A percentile compares a stretch with the other conserved stretches of the same genome.
phyloP scores from a whole-genome alignment of 2,113 vertebrate genomes.

The Polypterus bichir region DNA sequence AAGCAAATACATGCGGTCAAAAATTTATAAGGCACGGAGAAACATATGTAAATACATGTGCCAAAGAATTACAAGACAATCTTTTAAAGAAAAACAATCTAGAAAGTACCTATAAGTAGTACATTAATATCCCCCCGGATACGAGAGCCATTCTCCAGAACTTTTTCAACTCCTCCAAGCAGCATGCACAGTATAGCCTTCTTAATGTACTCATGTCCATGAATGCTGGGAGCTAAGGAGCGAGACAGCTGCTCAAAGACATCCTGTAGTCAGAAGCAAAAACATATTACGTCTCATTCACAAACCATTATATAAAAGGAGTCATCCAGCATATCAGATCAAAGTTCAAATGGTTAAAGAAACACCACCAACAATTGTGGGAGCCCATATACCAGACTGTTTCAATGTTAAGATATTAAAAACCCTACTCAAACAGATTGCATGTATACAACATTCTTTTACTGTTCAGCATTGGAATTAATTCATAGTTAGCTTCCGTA shows the following conservation, averaged over 20 bases:
- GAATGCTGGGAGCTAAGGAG: constrained; percentile 89
- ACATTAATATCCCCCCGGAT: constrained; percentile 94
- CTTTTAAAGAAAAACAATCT: too few relatives aligned
- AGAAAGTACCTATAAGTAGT: constrained; percentile 73
- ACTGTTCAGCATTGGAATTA: too few relatives aligned
- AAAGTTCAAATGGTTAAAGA: too few relatives aligned
- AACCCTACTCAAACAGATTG: too few relatives aligned
- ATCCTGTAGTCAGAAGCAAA: constrained; percentile 42
- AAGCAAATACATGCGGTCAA: neutral
- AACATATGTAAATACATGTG: too few relatives aligned
- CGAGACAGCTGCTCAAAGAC: constrained; percentile 76
- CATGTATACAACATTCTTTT: too few relatives aligned
- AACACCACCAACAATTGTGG: neutral
- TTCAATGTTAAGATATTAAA: too few relatives aligned
- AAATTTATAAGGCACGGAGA: too few relatives aligned
- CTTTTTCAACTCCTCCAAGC: constrained; percentile 85
- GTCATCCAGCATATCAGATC: too few relatives aligned
- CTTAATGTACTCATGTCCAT: constrained; percentile 91
- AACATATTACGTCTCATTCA: neutral
- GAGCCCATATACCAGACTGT: too few relatives aligned
- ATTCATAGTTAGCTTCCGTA: too few relatives aligned
- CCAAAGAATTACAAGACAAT: too few relatives aligned
- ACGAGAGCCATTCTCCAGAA: constrained; percentile 82
- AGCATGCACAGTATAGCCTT: constrained; percentile 93
- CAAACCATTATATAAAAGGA: neutral